Evolutionary conservation across 2,113 vertebrate genomes (phyloP).

Genomic region (Seriola dumerili): DNA sequence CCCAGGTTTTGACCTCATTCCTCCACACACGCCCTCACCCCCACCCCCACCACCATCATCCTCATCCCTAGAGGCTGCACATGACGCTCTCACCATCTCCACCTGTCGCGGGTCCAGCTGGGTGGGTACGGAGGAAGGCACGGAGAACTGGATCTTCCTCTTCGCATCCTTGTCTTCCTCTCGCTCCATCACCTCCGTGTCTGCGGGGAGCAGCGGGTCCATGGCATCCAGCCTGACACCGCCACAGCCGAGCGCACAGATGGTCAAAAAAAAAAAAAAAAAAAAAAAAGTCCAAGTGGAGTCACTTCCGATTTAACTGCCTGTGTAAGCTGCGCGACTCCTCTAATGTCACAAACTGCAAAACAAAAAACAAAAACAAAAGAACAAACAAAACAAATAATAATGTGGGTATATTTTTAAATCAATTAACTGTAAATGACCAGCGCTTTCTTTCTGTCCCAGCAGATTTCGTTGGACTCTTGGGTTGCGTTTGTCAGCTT

Average conservation of each 20-base stretch:
- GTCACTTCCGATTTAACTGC: background rate
- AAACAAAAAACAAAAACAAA: background rate
- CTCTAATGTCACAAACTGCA: background rate
- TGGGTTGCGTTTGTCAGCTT: conserved; percentile 36
- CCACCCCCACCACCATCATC: background rate
- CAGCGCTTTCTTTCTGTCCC: background rate
- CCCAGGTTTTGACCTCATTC: conserved; percentile 20
- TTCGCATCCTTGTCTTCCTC: conserved; percentile 71
- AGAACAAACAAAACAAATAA: too few species aligned
- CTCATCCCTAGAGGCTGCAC: background rate
- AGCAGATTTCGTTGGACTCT: conserved; percentile 9
- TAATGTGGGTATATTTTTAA: background rate
- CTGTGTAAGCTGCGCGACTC: background rate
- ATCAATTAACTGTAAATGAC: background rate
- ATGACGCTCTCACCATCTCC: conserved; percentile 89
- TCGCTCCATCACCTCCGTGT: conserved; percentile 67
- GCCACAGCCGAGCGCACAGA: conserved; percentile 39
- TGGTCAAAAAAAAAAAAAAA: background rate
- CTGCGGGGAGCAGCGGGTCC: conserved; percentile 68
- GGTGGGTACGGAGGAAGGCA: conserved; percentile 87
- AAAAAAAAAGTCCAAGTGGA: conserved; percentile 1
- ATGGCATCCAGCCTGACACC: conserved; percentile 52
- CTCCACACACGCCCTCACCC: background rate
- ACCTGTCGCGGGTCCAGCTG: conserved; percentile 93
- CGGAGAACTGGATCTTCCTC: conserved; percentile 93